Evolutionary conservation across 1,140 invertebrate genomes (phyloP).

Genomic region (Metaphire vulgaris): DNA sequence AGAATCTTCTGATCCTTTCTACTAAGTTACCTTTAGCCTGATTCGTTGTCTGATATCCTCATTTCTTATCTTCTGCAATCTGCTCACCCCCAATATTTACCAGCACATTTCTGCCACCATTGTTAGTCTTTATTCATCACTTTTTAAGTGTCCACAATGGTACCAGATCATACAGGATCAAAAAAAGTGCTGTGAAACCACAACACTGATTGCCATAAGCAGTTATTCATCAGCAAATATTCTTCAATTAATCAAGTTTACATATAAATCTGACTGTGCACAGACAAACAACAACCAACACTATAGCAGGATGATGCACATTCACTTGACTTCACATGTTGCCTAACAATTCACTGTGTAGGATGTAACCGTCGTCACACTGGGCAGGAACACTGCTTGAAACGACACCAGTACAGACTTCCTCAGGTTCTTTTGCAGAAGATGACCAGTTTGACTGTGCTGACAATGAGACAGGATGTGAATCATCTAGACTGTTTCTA

Average conservation of each 20-base stretch:
- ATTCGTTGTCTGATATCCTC: no score
- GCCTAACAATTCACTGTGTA: background rate
- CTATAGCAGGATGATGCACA: background rate
- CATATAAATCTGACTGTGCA: background rate
- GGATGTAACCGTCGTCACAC: background rate
- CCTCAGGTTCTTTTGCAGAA: background rate
- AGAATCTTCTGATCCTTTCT: no score
- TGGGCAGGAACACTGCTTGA: background rate
- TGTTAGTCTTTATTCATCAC: no score
- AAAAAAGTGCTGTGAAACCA: background rate
- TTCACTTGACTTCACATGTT: background rate
- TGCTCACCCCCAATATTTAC: no score
- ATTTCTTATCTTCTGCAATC: no score
- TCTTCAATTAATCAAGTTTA: background rate
- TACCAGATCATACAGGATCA: background rate
- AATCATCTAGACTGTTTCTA: background rate
- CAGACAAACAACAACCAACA: background rate
- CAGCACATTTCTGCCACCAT: no score
- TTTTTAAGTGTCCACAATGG: no score
- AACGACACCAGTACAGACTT: background rate
- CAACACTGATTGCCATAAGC: background rate
- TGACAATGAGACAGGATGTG: background rate
- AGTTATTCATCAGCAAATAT: background rate
- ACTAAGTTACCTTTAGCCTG: no score
- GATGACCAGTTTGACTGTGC: background rate